Percentiles rank a stretch among this genome's conserved stretches.
Conservation (phyloP, 2,888 invertebrate species). For the Gibbula magus region DNA sequence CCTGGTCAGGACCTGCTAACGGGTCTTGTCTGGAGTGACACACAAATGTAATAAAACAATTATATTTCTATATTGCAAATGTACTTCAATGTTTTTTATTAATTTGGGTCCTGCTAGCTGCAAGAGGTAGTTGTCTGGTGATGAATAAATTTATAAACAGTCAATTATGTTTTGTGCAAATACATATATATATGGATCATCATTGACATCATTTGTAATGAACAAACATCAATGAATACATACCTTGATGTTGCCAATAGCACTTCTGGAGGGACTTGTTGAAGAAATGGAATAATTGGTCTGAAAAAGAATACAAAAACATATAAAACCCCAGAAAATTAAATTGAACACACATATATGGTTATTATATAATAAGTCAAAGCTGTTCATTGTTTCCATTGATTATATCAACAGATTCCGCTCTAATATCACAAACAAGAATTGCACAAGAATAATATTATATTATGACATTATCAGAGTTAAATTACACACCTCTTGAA, state of each 20-base stretch:
- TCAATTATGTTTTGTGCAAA: no score
- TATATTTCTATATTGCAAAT: background rate
- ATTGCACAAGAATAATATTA: no score
- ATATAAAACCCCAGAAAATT: background rate
- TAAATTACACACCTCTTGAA: slow-evolving; percentile 62
- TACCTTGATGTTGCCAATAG: slow-evolving; percentile 71
- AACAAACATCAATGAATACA: background rate
- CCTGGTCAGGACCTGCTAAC: slow-evolving; percentile 60
- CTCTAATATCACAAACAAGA: no score
- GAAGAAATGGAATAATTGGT: slow-evolving; percentile 73
- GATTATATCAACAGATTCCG: no score
- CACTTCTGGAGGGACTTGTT: slow-evolving; percentile 74
- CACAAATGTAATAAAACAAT: background rate
- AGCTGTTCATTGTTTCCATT: no score
- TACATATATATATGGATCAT: no score
- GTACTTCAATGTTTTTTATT: background rate
- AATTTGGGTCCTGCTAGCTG: no score
- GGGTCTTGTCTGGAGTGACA: slow-evolving; percentile 66
- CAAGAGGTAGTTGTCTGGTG: no score
- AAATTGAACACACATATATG: background rate
- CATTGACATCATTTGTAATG: background rate
- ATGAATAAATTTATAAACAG: no score
- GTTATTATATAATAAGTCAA: background rate
- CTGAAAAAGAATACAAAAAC: slow-evolving; percentile 51
- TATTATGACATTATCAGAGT: background rate